A percentile compares a stretch with the other conserved stretches of the same genome.
Conservation (phyloP, 1,140 invertebrate genomes). For the Drosophila orena region DNA sequence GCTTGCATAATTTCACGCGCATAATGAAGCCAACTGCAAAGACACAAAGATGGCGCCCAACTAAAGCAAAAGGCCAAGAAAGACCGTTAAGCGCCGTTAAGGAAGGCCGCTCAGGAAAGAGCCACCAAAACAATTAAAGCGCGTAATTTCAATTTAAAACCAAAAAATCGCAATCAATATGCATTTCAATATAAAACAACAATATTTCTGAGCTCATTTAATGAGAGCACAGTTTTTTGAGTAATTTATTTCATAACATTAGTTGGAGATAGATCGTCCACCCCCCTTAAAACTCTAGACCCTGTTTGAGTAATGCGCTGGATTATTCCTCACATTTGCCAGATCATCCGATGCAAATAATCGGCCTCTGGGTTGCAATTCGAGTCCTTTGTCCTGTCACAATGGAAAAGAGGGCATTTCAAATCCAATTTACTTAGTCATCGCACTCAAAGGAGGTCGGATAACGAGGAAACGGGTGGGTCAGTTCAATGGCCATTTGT, state of each 20-base stretch:
- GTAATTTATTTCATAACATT: no score
- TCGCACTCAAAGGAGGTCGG: slow-evolving; percentile 24
- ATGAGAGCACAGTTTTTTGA: no score
- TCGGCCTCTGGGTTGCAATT: neutral
- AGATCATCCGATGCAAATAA: slow-evolving; percentile 34
- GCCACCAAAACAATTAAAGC: neutral
- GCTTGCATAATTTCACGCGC: slow-evolving; percentile 70
- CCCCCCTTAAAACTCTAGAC: neutral
- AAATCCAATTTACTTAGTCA: slow-evolving; percentile 74
- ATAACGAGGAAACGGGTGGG: slow-evolving; percentile 4
- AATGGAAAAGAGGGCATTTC: slow-evolving; percentile 36
- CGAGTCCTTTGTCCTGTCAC: slow-evolving; percentile 17
- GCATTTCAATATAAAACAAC: no score
- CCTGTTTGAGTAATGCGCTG: slow-evolving; percentile 1
- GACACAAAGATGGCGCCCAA: neutral
- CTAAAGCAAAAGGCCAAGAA: neutral
- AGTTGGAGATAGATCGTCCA: no score
- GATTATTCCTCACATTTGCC: slow-evolving; percentile 2
- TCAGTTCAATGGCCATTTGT: slow-evolving; percentile 48
- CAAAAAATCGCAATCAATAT: no score
- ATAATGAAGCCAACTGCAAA: slow-evolving; percentile 57
- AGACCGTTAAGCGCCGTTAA: neutral
- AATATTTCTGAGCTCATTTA: no score
- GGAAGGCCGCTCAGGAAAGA: neutral
- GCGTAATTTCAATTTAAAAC: neutral